A percentile compares a stretch with the other conserved stretches of the same genome.
Conservation (phyloP, 2,797 vertebrate species). For the Carapus acus region DNA sequence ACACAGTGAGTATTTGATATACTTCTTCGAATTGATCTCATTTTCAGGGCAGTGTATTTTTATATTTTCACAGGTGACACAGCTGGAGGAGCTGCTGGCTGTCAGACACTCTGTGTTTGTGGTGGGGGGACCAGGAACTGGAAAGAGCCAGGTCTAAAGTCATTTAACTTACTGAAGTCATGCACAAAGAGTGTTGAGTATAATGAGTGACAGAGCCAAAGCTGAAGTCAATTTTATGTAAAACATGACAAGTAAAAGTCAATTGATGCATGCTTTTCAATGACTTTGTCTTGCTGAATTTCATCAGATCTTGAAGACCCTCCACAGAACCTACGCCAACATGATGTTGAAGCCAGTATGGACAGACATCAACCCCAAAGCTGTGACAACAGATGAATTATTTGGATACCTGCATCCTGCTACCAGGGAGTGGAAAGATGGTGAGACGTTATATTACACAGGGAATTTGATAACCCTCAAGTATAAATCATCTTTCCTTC, state of each 20-base stretch:
- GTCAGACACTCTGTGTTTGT: constrained; percentile 77
- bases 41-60: no score
- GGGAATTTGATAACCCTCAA: constrained; percentile 16
- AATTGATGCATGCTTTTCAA: constrained; percentile 2
- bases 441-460: constrained; percentile 48
- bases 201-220: no score
- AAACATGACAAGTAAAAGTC: no score
- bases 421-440: constrained; percentile 77
- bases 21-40: no score
- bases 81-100: constrained; percentile 72
- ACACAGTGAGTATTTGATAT: no score
- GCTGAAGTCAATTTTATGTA: no score
- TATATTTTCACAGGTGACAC: constrained; percentile 71
- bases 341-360: constrained; percentile 73
- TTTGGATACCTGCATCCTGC: constrained; percentile 76
- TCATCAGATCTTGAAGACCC: constrained; percentile 72
- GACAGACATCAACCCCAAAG: constrained; percentile 76
- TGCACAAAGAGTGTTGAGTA: no score
- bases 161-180: background rate
- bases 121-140: constrained; percentile 72
- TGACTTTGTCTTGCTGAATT: background rate
- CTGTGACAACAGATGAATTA: constrained; percentile 74
- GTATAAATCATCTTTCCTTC: no score
- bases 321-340: constrained; percentile 69
- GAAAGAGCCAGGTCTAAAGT: constrained; percentile 73